These are phyloP conservation scores for Parazoanthus atlanticus DNA, from an alignment of 92 coral and sea anemone genomes.

Conservation along the genomic window DNA sequence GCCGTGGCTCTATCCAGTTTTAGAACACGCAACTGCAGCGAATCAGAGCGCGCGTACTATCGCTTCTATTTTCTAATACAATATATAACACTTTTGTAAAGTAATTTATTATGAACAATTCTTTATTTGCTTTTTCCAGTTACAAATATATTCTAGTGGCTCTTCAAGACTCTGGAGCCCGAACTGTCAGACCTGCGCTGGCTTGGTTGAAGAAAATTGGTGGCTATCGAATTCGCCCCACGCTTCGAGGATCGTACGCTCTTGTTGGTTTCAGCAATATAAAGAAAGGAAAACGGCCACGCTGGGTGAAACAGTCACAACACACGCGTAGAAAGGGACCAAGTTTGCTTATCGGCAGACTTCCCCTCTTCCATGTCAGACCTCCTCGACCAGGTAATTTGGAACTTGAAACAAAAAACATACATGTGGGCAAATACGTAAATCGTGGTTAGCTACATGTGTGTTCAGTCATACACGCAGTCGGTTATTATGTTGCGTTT, in stretches of 20 bases:
- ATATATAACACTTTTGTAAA: too few relatives aligned
- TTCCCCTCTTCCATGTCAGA: neutral
- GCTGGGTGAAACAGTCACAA: conserved; percentile 10
- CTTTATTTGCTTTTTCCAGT: neutral
- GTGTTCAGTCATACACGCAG: too few relatives aligned
- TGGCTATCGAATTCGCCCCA: conserved; percentile 4
- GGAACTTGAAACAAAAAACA: too few relatives aligned
- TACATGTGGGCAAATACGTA: too few relatives aligned
- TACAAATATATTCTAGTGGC: conserved; percentile 11
- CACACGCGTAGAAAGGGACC: conserved; percentile 2
- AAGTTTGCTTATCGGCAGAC: neutral
- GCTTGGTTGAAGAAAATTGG: conserved; percentile 5
- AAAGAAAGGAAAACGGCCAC: conserved; percentile 2
- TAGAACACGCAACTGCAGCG: too few relatives aligned
- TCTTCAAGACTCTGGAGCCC: conserved; percentile 7
- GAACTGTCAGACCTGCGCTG: neutral
- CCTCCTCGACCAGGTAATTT: conserved; percentile 24
- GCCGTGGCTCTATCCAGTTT: too few relatives aligned
- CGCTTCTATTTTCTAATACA: too few relatives aligned
- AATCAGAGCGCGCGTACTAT: too few relatives aligned
- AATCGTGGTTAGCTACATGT: too few relatives aligned
- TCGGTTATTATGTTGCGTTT: too few relatives aligned
- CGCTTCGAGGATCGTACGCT: conserved; percentile 7
- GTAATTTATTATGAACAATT: neutral
- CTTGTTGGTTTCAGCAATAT: conserved; percentile 1